These are phyloP conservation scores for Sebastes taczanowskii DNA, from an alignment of 2,797 vertebrate species.

Conservation along the genomic window DNA sequence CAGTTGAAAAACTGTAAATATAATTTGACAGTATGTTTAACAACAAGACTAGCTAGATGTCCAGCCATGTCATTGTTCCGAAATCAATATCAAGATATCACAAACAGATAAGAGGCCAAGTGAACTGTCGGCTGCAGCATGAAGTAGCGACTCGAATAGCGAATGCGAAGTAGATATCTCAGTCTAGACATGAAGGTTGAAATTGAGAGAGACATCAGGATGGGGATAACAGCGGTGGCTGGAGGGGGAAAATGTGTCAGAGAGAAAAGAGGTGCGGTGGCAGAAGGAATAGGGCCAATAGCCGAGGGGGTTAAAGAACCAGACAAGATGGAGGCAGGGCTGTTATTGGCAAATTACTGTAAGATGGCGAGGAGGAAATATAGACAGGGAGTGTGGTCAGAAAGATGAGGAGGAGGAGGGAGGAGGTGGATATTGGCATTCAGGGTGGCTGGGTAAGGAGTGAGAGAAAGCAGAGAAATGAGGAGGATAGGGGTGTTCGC, in stretches of 20 bases:
- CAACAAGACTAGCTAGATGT: neutral
- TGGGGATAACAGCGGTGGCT: slow-evolving; percentile 13
- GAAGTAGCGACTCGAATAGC: too few species aligned
- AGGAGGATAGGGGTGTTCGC: slow-evolving; percentile 57
- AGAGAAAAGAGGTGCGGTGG: slow-evolving; percentile 15
- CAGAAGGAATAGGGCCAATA: slow-evolving; percentile 49
- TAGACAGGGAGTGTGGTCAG: slow-evolving; percentile 23
- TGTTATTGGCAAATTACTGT: slow-evolving; percentile 54
- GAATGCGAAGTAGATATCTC: neutral
- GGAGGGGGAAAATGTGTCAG: slow-evolving; percentile 14
- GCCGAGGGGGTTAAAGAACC: slow-evolving; percentile 33
- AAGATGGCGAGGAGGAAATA: slow-evolving; percentile 42
- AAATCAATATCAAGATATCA: too few species aligned
- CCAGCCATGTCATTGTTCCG: neutral
- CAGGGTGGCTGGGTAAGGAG: slow-evolving; percentile 23
- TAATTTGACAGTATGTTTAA: neutral
- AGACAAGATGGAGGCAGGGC: slow-evolving; percentile 49
- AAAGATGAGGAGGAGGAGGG: slow-evolving; percentile 13
- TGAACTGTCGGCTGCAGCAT: too few species aligned
- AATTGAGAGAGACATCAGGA: slow-evolving; percentile 14
- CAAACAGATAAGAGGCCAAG: too few species aligned
- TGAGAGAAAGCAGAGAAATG: slow-evolving; percentile 20
- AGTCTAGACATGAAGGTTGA: neutral
- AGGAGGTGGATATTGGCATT: slow-evolving; percentile 45
- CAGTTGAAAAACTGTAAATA: neutral